phyloP scores from a whole-genome alignment of 1,140 invertebrate species.

The Ips typographus region DNA sequence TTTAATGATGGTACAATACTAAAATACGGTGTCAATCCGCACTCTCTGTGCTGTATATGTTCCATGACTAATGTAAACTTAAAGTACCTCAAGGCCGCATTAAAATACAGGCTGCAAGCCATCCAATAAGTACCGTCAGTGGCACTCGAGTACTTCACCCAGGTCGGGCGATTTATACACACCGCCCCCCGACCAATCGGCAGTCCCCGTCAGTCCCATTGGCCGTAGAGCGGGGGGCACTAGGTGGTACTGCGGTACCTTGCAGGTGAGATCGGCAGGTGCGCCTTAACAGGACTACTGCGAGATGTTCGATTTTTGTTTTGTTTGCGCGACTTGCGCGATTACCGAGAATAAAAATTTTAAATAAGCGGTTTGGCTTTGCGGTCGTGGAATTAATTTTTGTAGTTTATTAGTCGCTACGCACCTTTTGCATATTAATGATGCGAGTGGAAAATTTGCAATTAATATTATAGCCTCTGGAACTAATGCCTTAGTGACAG shows the following conservation, averaged over 20 bases:
- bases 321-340: constrained; percentile 20
- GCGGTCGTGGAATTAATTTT: constrained; percentile 21
- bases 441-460: not conserved
- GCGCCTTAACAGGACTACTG: constrained; percentile 20
- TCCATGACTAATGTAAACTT: too few species aligned
- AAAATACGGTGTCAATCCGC: too few species aligned
- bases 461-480: constrained; percentile 4
- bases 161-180: not conserved
- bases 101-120: not conserved
- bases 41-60: too few species aligned
- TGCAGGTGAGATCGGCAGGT: constrained; percentile 30
- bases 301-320: constrained; percentile 16
- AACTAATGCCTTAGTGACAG: not conserved
- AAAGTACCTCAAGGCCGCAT: too few species aligned
- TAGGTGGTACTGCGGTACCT: constrained; percentile 1
- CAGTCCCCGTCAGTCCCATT: not conserved
- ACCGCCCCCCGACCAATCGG: constrained; percentile 14
- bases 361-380: constrained; percentile 19
- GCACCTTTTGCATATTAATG: constrained; percentile 20
- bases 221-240: constrained; percentile 4
- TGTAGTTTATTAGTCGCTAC: constrained; percentile 16
- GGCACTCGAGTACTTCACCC: constrained; percentile 16
- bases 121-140: constrained; percentile 17
- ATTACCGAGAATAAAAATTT: constrained; percentile 12
- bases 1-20: too few species aligned